Base-by-base conservation (phyloP, 2,797 vertebrate genomes). In the Galaxias olidus region DNA sequence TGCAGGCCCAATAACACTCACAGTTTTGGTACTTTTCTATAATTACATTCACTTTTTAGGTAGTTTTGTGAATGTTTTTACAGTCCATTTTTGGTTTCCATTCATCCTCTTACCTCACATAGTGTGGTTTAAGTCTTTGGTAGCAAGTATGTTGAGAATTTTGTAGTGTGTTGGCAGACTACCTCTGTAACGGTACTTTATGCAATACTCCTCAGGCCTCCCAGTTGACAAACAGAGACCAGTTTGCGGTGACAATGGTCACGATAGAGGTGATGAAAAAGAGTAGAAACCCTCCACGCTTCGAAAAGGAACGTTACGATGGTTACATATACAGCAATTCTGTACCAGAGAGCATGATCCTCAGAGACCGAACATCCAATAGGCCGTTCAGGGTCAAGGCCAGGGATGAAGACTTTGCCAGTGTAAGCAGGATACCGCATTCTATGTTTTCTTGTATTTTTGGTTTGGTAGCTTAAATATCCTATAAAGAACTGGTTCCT, bases 341-440 rank as follows among this genome's bases (percentile, higher is more conserved):
- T 0, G 83, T 77, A 0, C 84, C 45, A 0, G 87, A 90, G 55
- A 93, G 88, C 75, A 89, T 92, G 54, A 90, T 99, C 49, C 87
- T 89, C 64, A 83, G 95, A 0, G 85, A 91, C 59, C 77, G 71
- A 0, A 66, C 72, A 59, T 87, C 87, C 65, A 91, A 91, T 66
- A 86, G 81, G 19, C 92, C 90, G 0, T 91, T 98, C 80, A 85
- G 83, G 83, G 88, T 97, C 77, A 75, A 74, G 51, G 96, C 96
- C 0, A 63, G 47, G 0, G 95, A 98, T 58, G 81, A 90, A 0
- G 94, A 95, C 61, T 96, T 95, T 8, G 84, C 87, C 12, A 61
- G 74, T 30, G 95, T 97, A 87, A 90, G 94, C 82, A 71, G 1
- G 54, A 8, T n/a, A n/a, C n/a, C n/a, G n/a, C n/a, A n/a, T n/a